These are phyloP conservation scores for Papilio demoleus DNA, from an alignment of 2,888 invertebrate genomes.

Conservation along the genomic window DNA sequence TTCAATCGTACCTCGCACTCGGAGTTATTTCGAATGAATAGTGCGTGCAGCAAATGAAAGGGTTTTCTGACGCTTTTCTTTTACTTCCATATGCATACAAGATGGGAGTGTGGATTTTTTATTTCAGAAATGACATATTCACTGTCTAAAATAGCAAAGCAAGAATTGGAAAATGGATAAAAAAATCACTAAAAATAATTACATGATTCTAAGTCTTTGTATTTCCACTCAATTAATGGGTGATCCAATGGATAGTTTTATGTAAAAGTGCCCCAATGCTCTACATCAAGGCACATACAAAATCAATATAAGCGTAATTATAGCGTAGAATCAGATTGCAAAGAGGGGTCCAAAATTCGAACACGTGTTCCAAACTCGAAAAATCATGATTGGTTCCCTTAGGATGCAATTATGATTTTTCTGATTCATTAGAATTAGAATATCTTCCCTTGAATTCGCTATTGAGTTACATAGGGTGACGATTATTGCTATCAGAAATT, in stretches of 20 bases:
- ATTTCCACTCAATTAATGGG: not conserved
- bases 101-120: not conserved
- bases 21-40: conserved; percentile 1
- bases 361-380: conserved; percentile 80
- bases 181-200: not conserved
- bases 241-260: not conserved
- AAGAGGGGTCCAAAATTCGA: conserved; percentile 72
- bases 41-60: conserved; percentile 4
- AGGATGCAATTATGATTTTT: conserved; percentile 76
- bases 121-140: not conserved
- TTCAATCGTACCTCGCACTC: not conserved
- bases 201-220: not conserved
- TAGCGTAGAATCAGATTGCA: conserved; percentile 69
- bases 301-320: conserved; percentile 52
- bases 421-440: conserved; percentile 78
- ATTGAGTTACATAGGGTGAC: conserved; percentile 76
- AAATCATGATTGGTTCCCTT: conserved; percentile 81
- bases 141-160: not conserved
- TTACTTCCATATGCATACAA: not conserved
- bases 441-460: conserved; percentile 74
- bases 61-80: not conserved
- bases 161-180: not conserved
- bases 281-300: conserved; percentile 53
- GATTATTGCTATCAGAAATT: conserved; percentile 52
- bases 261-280: conserved; percentile 9